A percentile compares a stretch with the other conserved stretches of the same genome.
Conservation (phyloP, 2,888 invertebrate species). For the Caenorhabditis plicata region DNA sequence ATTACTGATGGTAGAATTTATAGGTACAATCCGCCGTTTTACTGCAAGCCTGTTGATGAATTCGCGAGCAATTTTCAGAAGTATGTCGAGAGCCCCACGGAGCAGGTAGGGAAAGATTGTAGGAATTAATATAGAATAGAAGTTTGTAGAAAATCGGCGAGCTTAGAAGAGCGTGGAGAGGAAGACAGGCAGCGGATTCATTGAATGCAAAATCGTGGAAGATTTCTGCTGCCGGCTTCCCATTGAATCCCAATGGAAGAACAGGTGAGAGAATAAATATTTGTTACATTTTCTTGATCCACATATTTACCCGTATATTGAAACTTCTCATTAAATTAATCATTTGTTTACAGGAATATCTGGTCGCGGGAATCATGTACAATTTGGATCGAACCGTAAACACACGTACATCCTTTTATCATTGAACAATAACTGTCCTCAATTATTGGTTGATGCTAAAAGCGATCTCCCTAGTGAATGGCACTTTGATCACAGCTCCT, state of each 20-base stretch:
- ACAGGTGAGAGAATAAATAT: too few relatives aligned
- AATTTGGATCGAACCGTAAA: slow-evolving; percentile 60
- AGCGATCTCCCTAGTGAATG: slow-evolving; percentile 48
- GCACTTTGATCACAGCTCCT: slow-evolving; percentile 42
- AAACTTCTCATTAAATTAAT: neutral
- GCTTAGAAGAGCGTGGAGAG: slow-evolving; percentile 38
- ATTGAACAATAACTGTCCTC: slow-evolving; percentile 14
- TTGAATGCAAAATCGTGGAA: slow-evolving; percentile 26
- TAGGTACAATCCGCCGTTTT: slow-evolving; percentile 52
- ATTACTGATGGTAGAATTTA: slow-evolving; percentile 7
- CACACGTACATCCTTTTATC: slow-evolving; percentile 48
- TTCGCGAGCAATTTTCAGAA: slow-evolving; percentile 49
- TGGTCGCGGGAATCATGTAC: slow-evolving; percentile 58
- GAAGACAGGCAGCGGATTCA: slow-evolving; percentile 43
- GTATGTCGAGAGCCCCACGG: slow-evolving; percentile 52
- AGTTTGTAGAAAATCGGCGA: slow-evolving; percentile 47
- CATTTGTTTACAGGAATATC: slow-evolving; percentile 40
- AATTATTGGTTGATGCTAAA: slow-evolving; percentile 29
- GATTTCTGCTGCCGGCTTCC: slow-evolving; percentile 50
- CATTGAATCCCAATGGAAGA: slow-evolving; percentile 59
- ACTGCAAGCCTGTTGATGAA: slow-evolving; percentile 48
- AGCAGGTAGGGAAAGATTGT: slow-evolving; percentile 22
- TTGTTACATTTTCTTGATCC: too few relatives aligned
- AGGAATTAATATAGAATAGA: neutral
- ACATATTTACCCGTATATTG: too few relatives aligned